Evolutionary conservation across 2,113 vertebrate genomes (phyloP).

Genomic region (Gallinago undulata): DNA sequence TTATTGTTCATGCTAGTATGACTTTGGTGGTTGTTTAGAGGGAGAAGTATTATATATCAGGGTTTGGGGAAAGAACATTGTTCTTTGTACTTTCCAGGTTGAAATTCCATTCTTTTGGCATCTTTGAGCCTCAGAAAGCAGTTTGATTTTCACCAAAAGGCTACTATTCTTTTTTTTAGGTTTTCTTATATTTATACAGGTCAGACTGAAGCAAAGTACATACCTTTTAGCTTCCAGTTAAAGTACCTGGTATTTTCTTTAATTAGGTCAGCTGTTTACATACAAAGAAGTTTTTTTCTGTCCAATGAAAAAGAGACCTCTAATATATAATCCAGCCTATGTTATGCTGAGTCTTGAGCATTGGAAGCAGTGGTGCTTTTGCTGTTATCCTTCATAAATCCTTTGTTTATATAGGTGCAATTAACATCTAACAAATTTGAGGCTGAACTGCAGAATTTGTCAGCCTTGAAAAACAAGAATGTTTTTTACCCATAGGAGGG

Average conservation of each 20-base stretch:
- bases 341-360: not conserved
- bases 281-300: conserved; percentile 43
- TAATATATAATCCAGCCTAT: not conserved
- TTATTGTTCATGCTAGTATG: not conserved
- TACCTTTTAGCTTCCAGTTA: conserved; percentile 52
- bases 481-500: not conserved
- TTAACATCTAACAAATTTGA: conserved; percentile 49
- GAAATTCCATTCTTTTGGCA: conserved; percentile 30
- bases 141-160: conserved; percentile 31
- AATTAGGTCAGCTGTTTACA: conserved; percentile 58
- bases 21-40: not conserved
- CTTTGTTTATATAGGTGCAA: conserved; percentile 56
- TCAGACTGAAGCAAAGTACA: conserved; percentile 24
- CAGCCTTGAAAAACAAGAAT: conserved; percentile 18
- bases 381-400: conserved; percentile 28
- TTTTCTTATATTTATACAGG: conserved; percentile 45
- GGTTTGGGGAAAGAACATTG: conserved; percentile 25
- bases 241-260: conserved; percentile 47
- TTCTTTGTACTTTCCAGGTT: not conserved
- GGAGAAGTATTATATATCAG: conserved; percentile 8
- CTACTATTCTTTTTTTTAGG: not conserved
- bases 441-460: conserved; percentile 26
- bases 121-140: conserved; percentile 50
- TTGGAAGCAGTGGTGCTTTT: not conserved
- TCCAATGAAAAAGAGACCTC: not conserved